Percentiles rank a stretch among this genome's conserved stretches.
These are phyloP conservation scores for Liparis tanakae DNA, from an alignment of 2,797 vertebrate species.

Conservation along the genomic window DNA sequence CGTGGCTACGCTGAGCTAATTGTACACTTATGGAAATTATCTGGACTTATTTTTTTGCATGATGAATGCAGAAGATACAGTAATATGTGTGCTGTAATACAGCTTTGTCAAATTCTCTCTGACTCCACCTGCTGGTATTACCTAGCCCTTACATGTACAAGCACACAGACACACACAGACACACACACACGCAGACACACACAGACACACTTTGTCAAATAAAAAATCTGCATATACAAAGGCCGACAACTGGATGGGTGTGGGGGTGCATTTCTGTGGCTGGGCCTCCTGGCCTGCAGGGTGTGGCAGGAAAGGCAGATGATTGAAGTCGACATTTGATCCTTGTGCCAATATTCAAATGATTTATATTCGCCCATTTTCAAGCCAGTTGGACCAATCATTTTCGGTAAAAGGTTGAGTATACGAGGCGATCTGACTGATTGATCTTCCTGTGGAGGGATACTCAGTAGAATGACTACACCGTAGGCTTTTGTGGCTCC, in stretches of 20 bases:
- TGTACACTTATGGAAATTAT: constrained; percentile 17
- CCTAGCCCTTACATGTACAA: constrained; percentile 6
- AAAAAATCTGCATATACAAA: background rate
- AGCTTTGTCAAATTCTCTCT: constrained; percentile 45
- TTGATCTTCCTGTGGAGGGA: background rate
- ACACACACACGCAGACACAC: no score
- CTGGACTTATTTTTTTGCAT: constrained; percentile 12
- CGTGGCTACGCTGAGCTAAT: constrained; percentile 8
- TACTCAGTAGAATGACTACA: background rate
- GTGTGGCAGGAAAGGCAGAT: background rate
- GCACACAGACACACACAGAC: no score
- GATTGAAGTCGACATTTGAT: background rate
- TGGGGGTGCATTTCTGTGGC: no score
- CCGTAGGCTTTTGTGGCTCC: background rate
- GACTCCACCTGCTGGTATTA: constrained; percentile 62
- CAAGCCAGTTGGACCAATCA: background rate
- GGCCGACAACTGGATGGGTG: background rate
- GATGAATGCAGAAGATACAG: constrained; percentile 22
- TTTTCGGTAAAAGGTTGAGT: background rate
- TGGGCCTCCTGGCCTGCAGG: background rate
- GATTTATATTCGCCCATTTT: constrained; percentile 10
- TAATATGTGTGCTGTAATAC: background rate
- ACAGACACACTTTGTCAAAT: no score
- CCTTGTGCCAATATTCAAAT: constrained; percentile 11
- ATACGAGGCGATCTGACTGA: background rate